Percentiles rank a stretch among this genome's conserved stretches.
These are phyloP conservation scores for Cheirogaleus major DNA, from an alignment of 2,797 vertebrate genomes.

Conservation along the genomic window DNA sequence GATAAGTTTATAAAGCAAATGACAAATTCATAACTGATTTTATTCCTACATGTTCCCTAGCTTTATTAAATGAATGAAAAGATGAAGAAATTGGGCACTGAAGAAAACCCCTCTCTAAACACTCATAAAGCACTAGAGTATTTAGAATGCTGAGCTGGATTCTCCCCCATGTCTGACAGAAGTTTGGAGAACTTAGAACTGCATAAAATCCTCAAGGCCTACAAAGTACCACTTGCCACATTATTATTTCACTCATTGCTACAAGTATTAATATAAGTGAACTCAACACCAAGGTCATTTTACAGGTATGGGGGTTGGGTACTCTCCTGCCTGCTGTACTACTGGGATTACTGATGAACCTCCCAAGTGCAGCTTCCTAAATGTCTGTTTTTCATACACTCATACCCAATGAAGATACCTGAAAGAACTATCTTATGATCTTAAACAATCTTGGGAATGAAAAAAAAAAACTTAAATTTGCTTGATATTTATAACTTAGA, in stretches of 20 bases:
- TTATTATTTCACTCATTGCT: not conserved
- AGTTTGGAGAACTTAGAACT: not conserved
- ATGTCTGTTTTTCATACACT: not conserved
- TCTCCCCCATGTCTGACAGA: not conserved
- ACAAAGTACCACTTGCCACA: not conserved
- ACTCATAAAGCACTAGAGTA: not conserved
- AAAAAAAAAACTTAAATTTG: not conserved
- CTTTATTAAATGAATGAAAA: slow-evolving; percentile 14
- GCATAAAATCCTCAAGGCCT: not conserved
- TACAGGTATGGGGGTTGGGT: not conserved
- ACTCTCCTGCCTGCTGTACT: not conserved
- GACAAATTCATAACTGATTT: not conserved
- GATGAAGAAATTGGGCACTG: not conserved
- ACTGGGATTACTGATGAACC: not conserved
- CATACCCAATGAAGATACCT: not conserved
- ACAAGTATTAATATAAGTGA: not conserved
- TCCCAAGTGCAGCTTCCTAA: not conserved
- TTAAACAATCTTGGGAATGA: not conserved
- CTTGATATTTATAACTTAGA: not conserved
- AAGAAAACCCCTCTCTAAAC: not conserved
- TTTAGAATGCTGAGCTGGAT: not conserved
- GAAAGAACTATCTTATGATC: not conserved
- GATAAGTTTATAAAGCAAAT: not conserved
- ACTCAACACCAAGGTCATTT: not conserved
- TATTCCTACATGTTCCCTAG: not conserved